phyloP scores from a whole-genome alignment of 2,797 vertebrate genomes.

The Melanotaenia parkinsoni region DNA sequence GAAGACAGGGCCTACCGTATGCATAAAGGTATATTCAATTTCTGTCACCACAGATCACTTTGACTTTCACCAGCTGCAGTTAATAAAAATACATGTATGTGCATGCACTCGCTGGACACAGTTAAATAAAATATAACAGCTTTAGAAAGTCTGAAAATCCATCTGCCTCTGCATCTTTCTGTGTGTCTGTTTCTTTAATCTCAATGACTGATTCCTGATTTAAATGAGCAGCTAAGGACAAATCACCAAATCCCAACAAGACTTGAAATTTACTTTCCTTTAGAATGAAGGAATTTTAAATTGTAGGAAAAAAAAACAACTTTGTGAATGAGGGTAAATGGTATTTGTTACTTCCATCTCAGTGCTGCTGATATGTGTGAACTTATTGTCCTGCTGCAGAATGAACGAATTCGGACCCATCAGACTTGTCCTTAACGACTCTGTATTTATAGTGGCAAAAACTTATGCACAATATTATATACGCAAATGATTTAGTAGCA shows the following conservation, averaged over 20 bases:
- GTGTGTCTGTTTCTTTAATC: neutral
- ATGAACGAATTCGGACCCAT: neutral
- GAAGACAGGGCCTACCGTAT: neutral
- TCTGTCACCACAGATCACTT: neutral
- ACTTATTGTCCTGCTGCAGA: neutral
- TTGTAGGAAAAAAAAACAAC: no score
- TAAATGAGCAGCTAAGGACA: neutral
- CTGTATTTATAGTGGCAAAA: neutral
- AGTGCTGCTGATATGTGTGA: neutral
- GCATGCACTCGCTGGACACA: neutral
- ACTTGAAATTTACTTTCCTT: no score
- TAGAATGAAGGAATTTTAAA: no score
- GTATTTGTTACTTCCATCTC: neutral
- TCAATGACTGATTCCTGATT: neutral
- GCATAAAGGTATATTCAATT: neutral
- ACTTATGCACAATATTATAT: slow-evolving; percentile 4
- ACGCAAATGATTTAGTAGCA: slow-evolving; percentile 56
- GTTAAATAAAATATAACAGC: neutral
- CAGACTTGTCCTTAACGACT: neutral
- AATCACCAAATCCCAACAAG: no score
- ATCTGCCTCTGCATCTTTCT: neutral
- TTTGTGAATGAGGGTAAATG: neutral
- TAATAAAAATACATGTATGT: neutral
- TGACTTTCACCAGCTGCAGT: neutral
- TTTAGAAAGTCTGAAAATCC: neutral